Conservation (phyloP, 2,113 vertebrate species). For the Arizona elegans region DNA sequence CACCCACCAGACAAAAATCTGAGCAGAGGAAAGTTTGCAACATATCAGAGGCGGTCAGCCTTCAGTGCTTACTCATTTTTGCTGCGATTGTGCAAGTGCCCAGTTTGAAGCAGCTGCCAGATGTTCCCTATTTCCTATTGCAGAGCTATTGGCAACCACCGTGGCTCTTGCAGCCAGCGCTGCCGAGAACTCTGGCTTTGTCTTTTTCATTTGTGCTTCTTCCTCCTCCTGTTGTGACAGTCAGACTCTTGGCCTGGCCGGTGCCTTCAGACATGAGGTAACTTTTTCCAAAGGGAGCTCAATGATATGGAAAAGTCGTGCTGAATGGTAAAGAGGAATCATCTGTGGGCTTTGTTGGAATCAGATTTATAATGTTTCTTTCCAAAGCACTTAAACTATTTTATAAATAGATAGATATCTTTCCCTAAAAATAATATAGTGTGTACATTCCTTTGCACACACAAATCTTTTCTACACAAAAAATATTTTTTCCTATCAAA, state of each 20-base stretch:
- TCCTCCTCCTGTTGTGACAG: not conserved
- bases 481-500: not conserved
- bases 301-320: not conserved
- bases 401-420: not conserved
- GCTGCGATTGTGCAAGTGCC: not conserved
- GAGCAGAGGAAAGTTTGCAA: not conserved
- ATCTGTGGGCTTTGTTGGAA: not conserved
- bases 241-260: not conserved
- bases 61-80: constrained; percentile 1
- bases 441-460: not conserved
- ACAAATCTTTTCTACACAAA: not conserved
- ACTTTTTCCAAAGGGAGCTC: not conserved
- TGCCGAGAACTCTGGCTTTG: not conserved
- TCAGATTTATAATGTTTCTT: not conserved
- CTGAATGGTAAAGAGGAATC: not conserved
- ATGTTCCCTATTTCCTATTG: constrained; percentile 20
- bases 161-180: not conserved
- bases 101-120: not conserved
- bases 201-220: not conserved
- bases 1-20: not conserved
- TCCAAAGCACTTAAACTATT: not conserved
- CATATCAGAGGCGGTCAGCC: not conserved
- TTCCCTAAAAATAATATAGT: not conserved
- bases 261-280: not conserved
- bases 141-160: not conserved